phyloP scores from a whole-genome alignment of 2,888 invertebrate species.

The Tinea semifulvella region DNA sequence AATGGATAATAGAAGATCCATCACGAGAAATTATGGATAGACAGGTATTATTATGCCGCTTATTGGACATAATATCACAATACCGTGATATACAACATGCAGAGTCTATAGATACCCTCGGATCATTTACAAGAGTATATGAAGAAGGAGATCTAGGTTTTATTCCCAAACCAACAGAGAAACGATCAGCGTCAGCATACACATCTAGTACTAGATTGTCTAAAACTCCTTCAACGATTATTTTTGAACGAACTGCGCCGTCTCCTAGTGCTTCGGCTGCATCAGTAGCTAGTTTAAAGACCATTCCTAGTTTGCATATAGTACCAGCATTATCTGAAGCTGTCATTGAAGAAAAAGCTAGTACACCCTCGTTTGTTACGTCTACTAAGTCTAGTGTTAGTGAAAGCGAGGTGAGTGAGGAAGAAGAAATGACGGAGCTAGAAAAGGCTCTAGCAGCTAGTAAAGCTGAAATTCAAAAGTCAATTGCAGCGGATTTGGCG shows the following conservation, averaged over 20 bases:
- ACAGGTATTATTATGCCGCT: conserved; percentile 59
- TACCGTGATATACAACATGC: conserved; percentile 45
- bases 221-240: conserved; percentile 22
- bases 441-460: conserved; percentile 37
- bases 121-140: conserved; percentile 65
- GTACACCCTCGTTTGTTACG: conserved; percentile 42
- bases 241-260: conserved; percentile 22
- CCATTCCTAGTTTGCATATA: conserved; percentile 43
- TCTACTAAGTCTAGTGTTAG: conserved; percentile 35
- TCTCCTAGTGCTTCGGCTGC: conserved; percentile 20
- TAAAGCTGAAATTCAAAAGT: conserved; percentile 46
- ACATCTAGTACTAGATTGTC: conserved; percentile 22
- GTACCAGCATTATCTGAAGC: conserved; percentile 30
- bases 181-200: conserved; percentile 25
- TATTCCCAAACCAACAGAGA: conserved; percentile 55
- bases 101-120: conserved; percentile 49
- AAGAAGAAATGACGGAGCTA: conserved; percentile 30
- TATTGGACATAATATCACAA: conserved; percentile 61
- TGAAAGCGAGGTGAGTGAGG: conserved; percentile 24
- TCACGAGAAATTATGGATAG: conserved; percentile 51
- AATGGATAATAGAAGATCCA: conserved; percentile 41
- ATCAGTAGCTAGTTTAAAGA: conserved; percentile 38
- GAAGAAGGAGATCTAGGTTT: conserved; percentile 74
- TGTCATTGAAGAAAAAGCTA: conserved; percentile 32
- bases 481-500: conserved; percentile 47